Evolutionary conservation across 2,888 invertebrate genomes (phyloP).

Genomic region (Hyles lineata): DNA sequence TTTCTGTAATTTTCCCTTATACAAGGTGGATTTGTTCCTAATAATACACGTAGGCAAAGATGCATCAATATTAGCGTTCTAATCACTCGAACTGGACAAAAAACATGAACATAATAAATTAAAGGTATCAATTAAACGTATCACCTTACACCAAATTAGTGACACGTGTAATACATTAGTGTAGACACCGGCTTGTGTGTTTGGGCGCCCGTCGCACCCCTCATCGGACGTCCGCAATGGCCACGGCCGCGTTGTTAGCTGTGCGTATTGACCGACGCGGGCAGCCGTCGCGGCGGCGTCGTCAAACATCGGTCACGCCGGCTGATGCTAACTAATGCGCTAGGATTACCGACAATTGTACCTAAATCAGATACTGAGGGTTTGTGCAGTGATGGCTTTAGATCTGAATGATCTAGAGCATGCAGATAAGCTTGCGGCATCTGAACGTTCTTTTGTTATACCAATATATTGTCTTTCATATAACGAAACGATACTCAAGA

Average conservation of each 20-base stretch:
- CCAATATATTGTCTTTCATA: too few relatives aligned
- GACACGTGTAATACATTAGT: not conserved
- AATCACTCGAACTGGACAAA: too few relatives aligned
- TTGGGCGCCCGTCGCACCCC: not conserved
- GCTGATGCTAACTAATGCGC: constrained; percentile 7
- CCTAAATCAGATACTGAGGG: not conserved
- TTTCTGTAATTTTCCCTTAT: too few relatives aligned
- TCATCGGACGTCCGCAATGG: not conserved
- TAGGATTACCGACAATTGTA: too few relatives aligned
- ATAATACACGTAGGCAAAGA: too few relatives aligned
- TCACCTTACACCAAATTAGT: not conserved
- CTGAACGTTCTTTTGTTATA: too few relatives aligned
- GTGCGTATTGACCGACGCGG: constrained; percentile 9
- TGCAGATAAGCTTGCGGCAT: too few relatives aligned
- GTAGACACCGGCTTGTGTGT: not conserved
- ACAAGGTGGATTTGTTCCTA: too few relatives aligned
- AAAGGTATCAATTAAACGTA: not conserved
- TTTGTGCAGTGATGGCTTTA: not conserved
- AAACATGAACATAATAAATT: too few relatives aligned
- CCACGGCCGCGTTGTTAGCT: constrained; percentile 7
- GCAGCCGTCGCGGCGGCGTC: constrained; percentile 5
- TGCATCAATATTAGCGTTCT: too few relatives aligned
- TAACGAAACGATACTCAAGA: too few relatives aligned
- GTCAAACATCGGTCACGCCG: constrained; percentile 7
- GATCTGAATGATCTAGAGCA: too few relatives aligned